Percentiles rank a stretch among this genome's conserved stretches.
Evolutionary conservation across 2,888 invertebrate genomes (phyloP).

Genomic region (Lutraria lutraria): DNA sequence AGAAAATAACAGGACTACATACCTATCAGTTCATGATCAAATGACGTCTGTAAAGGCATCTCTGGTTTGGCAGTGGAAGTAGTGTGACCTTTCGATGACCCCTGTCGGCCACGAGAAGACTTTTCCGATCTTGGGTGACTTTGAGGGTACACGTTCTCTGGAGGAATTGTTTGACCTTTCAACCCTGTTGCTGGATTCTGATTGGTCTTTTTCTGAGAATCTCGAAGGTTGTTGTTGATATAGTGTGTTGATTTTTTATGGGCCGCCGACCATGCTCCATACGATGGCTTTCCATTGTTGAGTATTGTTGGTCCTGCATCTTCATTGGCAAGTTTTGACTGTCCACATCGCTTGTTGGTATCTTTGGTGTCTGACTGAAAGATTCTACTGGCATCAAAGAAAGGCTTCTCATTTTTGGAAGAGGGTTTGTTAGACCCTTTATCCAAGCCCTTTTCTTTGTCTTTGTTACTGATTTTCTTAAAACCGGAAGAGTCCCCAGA

Average conservation of each 20-base stretch:
- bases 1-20: constrained; percentile 36
- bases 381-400: constrained; percentile 82
- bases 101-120: constrained; percentile 36
- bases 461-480: constrained; percentile 60
- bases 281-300: constrained; percentile 83
- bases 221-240: constrained; percentile 84
- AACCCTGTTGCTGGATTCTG: constrained; percentile 62
- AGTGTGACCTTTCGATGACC: constrained; percentile 44
- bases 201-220: constrained; percentile 74
- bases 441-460: constrained; percentile 62
- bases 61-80: constrained; percentile 60
- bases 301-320: constrained; percentile 72
- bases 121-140: constrained; percentile 57
- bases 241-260: constrained; percentile 81
- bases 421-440: constrained; percentile 49
- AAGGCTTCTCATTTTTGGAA: constrained; percentile 70
- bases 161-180: constrained; percentile 36
- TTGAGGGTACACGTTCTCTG: constrained; percentile 55
- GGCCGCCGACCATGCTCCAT: constrained; percentile 68
- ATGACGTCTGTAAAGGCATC: constrained; percentile 74
- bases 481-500: constrained; percentile 45
- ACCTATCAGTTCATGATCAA: constrained; percentile 81
- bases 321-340: constrained; percentile 58
- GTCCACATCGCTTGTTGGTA: constrained; percentile 68
- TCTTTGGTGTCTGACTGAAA: constrained; percentile 77